A percentile compares a stretch with the other conserved stretches of the same genome.
phyloP scores from a whole-genome alignment of 2,888 invertebrate genomes.

The Drosophila ustulata region DNA sequence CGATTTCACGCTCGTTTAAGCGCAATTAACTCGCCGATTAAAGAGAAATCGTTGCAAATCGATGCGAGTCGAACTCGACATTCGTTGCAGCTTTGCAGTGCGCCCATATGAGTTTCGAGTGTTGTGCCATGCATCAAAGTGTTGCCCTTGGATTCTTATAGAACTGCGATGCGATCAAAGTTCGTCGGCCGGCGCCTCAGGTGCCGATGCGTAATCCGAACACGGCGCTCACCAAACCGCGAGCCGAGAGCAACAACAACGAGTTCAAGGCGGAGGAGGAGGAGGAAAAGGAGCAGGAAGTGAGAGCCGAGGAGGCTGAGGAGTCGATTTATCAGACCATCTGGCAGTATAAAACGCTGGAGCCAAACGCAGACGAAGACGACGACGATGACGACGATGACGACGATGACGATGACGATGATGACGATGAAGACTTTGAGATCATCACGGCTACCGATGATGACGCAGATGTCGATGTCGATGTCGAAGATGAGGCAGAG shows the following conservation, averaged over 20 bases:
- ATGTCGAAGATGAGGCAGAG: constrained; percentile 38
- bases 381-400: constrained; percentile 37
- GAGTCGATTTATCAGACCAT: constrained; percentile 85
- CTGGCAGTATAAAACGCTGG: constrained; percentile 84
- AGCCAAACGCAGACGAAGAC: constrained; percentile 52
- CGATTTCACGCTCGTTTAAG: neutral
- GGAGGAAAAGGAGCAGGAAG: constrained; percentile 1
- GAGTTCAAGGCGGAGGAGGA: neutral
- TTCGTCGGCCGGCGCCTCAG: constrained; percentile 67
- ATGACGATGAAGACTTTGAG: constrained; percentile 58
- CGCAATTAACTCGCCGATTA: neutral
- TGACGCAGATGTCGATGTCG: constrained; percentile 53
- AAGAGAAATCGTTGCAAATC: neutral
- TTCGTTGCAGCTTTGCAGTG: constrained; percentile 1
- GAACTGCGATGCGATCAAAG: constrained; percentile 59
- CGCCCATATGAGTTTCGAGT: constrained; percentile 3
- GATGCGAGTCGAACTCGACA: neutral
- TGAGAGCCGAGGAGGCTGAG: constrained; percentile 56
- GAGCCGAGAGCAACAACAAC: constrained; percentile 21
- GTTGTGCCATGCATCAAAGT: constrained; percentile 13
- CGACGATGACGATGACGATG: constrained; percentile 52
- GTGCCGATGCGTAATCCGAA: constrained; percentile 72
- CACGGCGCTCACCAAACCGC: constrained; percentile 55
- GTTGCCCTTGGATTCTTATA: constrained; percentile 33
- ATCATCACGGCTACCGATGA: constrained; percentile 46